Percentiles rank a stretch among this genome's conserved stretches.
Conservation (phyloP, 2,888 invertebrate species). For the Encarsia formosa region DNA sequence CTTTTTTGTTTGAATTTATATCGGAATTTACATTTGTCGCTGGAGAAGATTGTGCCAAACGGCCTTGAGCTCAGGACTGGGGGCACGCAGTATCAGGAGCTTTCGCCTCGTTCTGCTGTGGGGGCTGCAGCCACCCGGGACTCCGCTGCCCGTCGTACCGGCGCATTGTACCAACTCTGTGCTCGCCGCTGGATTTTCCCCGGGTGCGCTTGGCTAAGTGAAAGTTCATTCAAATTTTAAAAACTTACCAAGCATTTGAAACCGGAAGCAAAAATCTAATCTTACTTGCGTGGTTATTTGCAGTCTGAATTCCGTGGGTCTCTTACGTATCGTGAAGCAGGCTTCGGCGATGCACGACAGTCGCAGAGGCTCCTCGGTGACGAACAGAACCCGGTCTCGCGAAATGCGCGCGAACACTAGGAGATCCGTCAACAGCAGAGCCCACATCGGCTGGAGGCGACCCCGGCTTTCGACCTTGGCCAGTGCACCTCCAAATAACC, state of each 20-base stretch:
- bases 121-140: slow-evolving; percentile 44
- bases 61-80: slow-evolving; percentile 79
- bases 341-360: slow-evolving; percentile 75
- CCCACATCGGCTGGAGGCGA: slow-evolving; percentile 76
- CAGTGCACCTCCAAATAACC: slow-evolving; percentile 80
- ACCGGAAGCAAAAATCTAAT: neutral
- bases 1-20: neutral
- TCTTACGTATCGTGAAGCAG: slow-evolving; percentile 80
- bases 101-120: slow-evolving; percentile 57
- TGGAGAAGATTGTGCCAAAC: slow-evolving; percentile 87
- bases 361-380: slow-evolving; percentile 81
- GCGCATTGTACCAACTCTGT: slow-evolving; percentile 23
- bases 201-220: slow-evolving; percentile 22
- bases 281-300: slow-evolving; percentile 53
- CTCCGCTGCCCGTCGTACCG: slow-evolving; percentile 7
- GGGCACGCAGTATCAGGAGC: slow-evolving; percentile 72
- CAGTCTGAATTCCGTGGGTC: slow-evolving; percentile 80
- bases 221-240: no score
- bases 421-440: slow-evolving; percentile 77
- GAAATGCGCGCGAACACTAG: slow-evolving; percentile 83
- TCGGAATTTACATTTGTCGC: slow-evolving; percentile 74
- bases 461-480: slow-evolving; percentile 79
- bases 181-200: slow-evolving; percentile 11
- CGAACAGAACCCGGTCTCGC: slow-evolving; percentile 79
- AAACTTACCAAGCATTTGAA: no score